Conservation (phyloP, 2,113 vertebrate species). For the Bufo bufo region DNA sequence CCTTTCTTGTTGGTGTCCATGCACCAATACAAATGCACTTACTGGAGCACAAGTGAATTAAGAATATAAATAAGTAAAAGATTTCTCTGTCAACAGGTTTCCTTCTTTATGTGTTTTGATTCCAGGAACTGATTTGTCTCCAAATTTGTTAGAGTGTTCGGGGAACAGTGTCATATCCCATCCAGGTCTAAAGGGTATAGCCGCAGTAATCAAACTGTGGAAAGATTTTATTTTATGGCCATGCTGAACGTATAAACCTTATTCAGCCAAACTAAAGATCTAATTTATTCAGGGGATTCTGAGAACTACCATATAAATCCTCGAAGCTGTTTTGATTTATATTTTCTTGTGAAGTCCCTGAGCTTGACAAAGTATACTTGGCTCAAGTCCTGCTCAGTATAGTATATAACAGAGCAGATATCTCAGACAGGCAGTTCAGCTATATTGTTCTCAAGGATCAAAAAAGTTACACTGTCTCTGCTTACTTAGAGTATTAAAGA, state of each 20-base stretch:
- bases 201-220: conserved; percentile 43
- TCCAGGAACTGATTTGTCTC: conserved; percentile 34
- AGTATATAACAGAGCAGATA: conserved; percentile 40
- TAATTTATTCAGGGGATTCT: conserved; percentile 56
- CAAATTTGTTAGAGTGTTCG: conserved; percentile 30
- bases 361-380: conserved; percentile 51
- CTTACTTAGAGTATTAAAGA: conserved; percentile 52
- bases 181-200: conserved; percentile 49
- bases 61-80: conserved; percentile 14
- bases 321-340: conserved; percentile 56
- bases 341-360: conserved; percentile 40
- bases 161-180: conserved; percentile 26
- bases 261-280: conserved; percentile 55
- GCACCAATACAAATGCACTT: no score
- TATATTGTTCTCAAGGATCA: conserved; percentile 52
- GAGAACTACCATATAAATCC: conserved; percentile 52
- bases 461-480: conserved; percentile 50
- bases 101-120: conserved; percentile 33
- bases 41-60: neutral
- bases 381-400: conserved; percentile 24
- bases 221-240: conserved; percentile 51
- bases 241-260: conserved; percentile 48
- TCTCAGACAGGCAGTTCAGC: conserved; percentile 42
- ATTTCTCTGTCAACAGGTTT: neutral
- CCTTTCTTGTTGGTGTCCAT: no score